Conservation (phyloP, 2,888 invertebrate species). For the Leptothorax acervorum region DNA sequence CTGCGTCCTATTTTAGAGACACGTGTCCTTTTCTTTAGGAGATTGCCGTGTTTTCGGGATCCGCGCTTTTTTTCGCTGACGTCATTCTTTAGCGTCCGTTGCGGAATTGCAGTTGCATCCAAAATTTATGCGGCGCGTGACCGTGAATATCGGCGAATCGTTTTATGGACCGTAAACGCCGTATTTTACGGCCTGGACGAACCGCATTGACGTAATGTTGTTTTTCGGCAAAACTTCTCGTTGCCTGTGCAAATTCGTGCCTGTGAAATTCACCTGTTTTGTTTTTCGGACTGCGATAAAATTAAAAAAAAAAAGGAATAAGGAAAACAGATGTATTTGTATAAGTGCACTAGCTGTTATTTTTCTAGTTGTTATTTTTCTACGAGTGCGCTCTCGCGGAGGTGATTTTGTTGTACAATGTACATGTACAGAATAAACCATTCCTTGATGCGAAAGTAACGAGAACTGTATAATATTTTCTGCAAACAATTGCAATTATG, state of each 20-base stretch:
- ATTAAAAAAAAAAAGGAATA: constrained; percentile 1
- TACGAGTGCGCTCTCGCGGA: background rate
- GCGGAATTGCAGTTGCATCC: constrained; percentile 27
- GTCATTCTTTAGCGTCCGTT: background rate
- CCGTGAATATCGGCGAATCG: constrained; percentile 24
- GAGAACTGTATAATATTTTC: background rate
- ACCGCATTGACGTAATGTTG: constrained; percentile 46
- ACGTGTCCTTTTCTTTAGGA: background rate
- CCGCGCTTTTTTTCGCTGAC: background rate
- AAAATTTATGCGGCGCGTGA: constrained; percentile 28
- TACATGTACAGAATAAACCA: background rate
- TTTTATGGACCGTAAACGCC: constrained; percentile 2
- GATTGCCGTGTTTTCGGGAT: background rate
- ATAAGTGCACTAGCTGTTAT: background rate
- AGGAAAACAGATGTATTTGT: background rate
- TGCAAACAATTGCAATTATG: background rate
- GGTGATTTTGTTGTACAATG: background rate
- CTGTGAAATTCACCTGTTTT: constrained; percentile 4
- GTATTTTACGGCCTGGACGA: background rate
- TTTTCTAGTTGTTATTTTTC: constrained; percentile 39
- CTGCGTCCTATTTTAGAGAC: background rate
- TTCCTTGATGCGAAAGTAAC: background rate
- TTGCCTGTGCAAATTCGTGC: constrained; percentile 38
- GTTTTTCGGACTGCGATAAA: constrained; percentile 41
- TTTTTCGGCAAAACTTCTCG: constrained; percentile 41